Evolutionary conservation across 2,113 vertebrate species (phyloP).

Genomic region (Guaruba guarouba): DNA sequence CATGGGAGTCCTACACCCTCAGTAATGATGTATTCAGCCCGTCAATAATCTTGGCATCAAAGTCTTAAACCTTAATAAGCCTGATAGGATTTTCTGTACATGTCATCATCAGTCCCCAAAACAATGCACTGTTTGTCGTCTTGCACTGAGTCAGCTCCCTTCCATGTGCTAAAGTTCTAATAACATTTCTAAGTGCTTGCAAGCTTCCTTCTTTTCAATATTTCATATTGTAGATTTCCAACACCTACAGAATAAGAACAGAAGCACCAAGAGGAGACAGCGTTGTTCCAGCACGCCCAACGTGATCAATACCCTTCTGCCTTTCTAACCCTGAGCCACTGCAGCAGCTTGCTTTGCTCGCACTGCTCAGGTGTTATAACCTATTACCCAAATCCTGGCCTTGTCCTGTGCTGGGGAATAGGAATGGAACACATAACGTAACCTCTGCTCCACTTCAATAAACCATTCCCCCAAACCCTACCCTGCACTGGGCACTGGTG

Average conservation of each 20-base stretch:
- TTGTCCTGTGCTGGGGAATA: background rate
- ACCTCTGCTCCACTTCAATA: background rate
- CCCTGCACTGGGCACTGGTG: background rate
- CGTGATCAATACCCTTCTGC: background rate
- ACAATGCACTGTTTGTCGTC: constrained; percentile 15
- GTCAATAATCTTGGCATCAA: constrained; percentile 49
- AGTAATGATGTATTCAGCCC: constrained; percentile 56
- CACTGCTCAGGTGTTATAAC: background rate
- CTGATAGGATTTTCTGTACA: constrained; percentile 40
- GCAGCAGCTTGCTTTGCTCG: background rate
- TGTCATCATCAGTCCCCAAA: constrained; percentile 8
- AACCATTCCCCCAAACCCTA: background rate
- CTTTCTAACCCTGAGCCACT: background rate
- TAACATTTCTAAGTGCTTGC: background rate
- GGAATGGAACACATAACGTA: background rate
- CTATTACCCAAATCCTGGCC: background rate
- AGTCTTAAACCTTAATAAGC: constrained; percentile 26
- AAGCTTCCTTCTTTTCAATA: background rate
- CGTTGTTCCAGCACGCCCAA: background rate
- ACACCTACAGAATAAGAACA: background rate
- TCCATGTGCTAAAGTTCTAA: background rate
- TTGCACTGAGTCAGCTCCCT: background rate
- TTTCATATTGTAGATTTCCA: background rate
- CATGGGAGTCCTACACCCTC: constrained; percentile 48
- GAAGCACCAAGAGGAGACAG: background rate